These are phyloP conservation scores for Dusona sp. DNA, from an alignment of 2,888 invertebrate genomes.

Conservation along the genomic window DNA sequence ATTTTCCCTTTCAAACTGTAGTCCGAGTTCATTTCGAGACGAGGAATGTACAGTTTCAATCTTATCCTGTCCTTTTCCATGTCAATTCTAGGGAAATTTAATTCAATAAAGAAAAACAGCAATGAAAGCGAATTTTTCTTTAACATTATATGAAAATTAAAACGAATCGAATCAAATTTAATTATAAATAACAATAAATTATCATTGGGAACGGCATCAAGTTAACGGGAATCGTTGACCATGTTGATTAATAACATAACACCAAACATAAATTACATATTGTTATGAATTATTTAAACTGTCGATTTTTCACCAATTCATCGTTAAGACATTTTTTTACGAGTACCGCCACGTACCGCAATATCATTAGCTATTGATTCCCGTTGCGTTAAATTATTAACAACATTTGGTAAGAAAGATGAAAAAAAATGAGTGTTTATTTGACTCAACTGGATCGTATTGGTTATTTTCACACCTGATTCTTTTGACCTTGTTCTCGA, in stretches of 20 bases:
- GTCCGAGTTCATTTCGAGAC: slow-evolving; percentile 87
- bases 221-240: not conserved
- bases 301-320: not conserved
- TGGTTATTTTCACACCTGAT: not conserved
- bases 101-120: not conserved
- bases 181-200: not conserved
- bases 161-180: not conserved
- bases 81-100: slow-evolving; percentile 85
- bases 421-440: not conserved
- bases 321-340: not conserved
- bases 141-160: not conserved
- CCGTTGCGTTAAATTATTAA: not conserved
- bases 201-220: not conserved
- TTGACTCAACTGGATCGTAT: not conserved
- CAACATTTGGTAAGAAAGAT: not conserved
- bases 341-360: not conserved
- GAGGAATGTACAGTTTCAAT: slow-evolving; percentile 88
- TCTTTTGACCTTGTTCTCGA: slow-evolving; percentile 11
- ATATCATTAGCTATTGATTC: not conserved
- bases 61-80: slow-evolving; percentile 86
- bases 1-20: slow-evolving; percentile 90
- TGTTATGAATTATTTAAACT: not conserved
- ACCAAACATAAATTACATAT: not conserved
- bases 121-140: not conserved
- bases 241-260: not conserved